A percentile compares a stretch with the other conserved stretches of the same genome.
Conservation (phyloP, 2,888 invertebrate species). For the Lobophora halterata region DNA sequence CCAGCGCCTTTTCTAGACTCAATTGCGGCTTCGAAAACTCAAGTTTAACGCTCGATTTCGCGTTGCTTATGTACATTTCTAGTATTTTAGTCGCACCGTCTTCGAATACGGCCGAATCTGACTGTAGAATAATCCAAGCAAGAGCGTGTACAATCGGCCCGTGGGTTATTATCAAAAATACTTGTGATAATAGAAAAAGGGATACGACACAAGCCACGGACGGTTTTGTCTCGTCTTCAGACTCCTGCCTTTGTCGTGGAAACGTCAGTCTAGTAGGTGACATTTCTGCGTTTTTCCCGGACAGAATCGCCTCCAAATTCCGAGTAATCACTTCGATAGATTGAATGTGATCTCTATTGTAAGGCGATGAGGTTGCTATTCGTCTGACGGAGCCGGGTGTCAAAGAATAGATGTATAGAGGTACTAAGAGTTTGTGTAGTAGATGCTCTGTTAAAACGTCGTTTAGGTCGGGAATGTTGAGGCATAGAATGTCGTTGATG, state of each 20-base stretch:
- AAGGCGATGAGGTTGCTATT: constrained; percentile 55
- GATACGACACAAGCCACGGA: constrained; percentile 95
- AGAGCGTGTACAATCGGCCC: constrained; percentile 93
- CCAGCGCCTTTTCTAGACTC: constrained; percentile 88
- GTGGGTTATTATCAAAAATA: constrained; percentile 96
- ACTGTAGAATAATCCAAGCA: constrained; percentile 94
- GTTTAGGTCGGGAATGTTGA: constrained; percentile 95
- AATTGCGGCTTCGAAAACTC: constrained; percentile 87
- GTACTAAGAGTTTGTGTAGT: constrained; percentile 94
- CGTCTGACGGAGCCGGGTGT: constrained; percentile 68
- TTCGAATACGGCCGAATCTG: constrained; percentile 86
- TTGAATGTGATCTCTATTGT: constrained; percentile 68
- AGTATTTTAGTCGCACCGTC: constrained; percentile 85
- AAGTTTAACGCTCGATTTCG: constrained; percentile 79
- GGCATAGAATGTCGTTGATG: constrained; percentile 95
- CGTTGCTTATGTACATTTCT: constrained; percentile 82
- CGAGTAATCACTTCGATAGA: constrained; percentile 83
- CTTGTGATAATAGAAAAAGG: constrained; percentile 94
- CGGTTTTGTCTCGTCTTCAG: constrained; percentile 82
- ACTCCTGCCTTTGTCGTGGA: constrained; percentile 59
- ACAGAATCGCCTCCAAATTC: constrained; percentile 83
- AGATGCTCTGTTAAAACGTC: constrained; percentile 96
- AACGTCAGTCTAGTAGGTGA: constrained; percentile 65
- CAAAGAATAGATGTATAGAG: constrained; percentile 95
- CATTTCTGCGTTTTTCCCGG: constrained; percentile 77